Percentiles rank a stretch among this genome's conserved stretches.
Conservation (phyloP, 2,797 vertebrate genomes). For the Sphenodon punctatus region DNA sequence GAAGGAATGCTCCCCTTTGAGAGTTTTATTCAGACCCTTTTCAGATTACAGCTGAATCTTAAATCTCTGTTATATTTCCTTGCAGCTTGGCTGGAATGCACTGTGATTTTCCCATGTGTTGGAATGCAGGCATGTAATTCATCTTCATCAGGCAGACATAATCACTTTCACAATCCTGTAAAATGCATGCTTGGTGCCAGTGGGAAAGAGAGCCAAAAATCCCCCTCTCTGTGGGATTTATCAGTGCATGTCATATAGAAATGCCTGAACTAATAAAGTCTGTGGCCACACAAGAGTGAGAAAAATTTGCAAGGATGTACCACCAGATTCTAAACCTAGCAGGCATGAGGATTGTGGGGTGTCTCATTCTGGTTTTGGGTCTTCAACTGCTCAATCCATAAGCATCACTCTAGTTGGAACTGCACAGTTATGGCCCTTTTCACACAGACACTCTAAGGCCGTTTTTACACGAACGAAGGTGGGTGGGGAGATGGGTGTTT, state of each 20-base stretch:
- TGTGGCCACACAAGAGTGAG: neutral
- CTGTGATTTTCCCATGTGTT: neutral
- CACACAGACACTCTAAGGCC: no score
- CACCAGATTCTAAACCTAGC: no score
- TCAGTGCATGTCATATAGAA: neutral
- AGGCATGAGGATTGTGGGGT: no score
- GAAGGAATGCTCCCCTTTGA: neutral
- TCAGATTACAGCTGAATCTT: neutral
- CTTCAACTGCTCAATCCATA: neutral
- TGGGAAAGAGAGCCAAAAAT: neutral
- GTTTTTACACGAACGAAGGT: no score
- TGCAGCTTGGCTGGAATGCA: neutral
- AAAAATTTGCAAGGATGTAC: accelerated
- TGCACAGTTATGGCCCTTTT: no score
- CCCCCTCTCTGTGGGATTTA: neutral
- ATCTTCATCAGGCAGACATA: neutral
- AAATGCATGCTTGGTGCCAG: accelerated
- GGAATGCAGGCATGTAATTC: neutral
- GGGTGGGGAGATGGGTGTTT: no score
- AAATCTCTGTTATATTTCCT: neutral
- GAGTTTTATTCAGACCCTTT: neutral
- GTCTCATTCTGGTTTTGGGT: neutral
- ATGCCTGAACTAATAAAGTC: neutral
- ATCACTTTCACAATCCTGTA: neutral
- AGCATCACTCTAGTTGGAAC: neutral